These are phyloP conservation scores for Indicator indicator DNA, from an alignment of 2,113 vertebrate species.

Conservation along the genomic window DNA sequence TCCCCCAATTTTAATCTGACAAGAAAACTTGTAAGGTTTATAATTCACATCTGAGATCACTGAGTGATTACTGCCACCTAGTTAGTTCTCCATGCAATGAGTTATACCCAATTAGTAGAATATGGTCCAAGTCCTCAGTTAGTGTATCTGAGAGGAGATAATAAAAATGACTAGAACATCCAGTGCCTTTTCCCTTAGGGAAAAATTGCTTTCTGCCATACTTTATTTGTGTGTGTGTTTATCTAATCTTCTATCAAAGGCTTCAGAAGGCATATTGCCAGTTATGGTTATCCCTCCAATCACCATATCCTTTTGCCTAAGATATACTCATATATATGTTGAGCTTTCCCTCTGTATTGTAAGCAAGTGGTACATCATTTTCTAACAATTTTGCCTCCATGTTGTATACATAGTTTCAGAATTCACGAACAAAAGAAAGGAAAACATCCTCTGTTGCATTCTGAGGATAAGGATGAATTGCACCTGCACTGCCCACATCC, in stretches of 20 bases:
- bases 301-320: fast-evolving
- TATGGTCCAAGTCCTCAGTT: background rate
- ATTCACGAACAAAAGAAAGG: background rate
- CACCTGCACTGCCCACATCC: background rate
- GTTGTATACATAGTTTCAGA: background rate
- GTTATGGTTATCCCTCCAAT: background rate
- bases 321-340: background rate
- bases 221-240: background rate
- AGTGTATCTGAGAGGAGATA: background rate
- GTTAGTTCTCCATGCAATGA: constrained; percentile 12
- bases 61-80: constrained; percentile 55
- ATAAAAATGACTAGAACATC: background rate
- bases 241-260: background rate
- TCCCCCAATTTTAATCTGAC: background rate
- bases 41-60: background rate
- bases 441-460: background rate
- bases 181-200: background rate
- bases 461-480: background rate
- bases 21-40: background rate
- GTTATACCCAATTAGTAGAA: background rate
- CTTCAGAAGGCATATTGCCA: background rate
- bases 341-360: background rate
- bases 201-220: background rate
- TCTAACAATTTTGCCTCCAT: background rate
- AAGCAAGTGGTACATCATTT: background rate